These are phyloP conservation scores for Polylopha cassiicola DNA, from an alignment of 2,888 invertebrate genomes.

Conservation along the genomic window DNA sequence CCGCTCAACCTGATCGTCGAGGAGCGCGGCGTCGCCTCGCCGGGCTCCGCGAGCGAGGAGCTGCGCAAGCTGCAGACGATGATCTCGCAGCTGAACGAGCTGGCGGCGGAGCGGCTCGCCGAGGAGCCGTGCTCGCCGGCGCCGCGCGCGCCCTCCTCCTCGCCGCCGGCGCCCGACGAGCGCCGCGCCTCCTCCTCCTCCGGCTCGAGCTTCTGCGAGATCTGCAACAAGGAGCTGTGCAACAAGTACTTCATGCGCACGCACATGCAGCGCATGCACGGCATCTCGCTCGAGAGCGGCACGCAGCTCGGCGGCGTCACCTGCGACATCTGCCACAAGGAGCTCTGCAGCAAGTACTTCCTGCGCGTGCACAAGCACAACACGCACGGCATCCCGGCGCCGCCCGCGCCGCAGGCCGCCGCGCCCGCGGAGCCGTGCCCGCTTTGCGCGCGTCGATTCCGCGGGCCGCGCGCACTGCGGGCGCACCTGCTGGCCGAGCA, in stretches of 20 bases:
- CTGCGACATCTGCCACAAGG: constrained; percentile 98
- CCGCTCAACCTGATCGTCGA: constrained; percentile 87
- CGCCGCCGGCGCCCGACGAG: constrained; percentile 62
- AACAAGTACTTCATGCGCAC: constrained; percentile 99
- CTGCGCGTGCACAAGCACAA: constrained; percentile 98
- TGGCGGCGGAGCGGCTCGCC: constrained; percentile 78
- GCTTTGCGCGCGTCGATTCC: constrained; percentile 90
- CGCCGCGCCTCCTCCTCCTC: constrained; percentile 77
- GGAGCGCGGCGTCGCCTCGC: constrained; percentile 77
- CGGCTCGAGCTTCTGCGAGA: constrained; percentile 94
- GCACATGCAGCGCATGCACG: constrained; percentile 99
- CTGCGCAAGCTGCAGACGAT: constrained; percentile 92
- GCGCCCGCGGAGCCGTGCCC: constrained; percentile 80
- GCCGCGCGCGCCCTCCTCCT: constrained; percentile 54
- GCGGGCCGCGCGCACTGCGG: constrained; percentile 91
- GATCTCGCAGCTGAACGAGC: constrained; percentile 91
- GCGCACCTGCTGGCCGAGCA: constrained; percentile 92
- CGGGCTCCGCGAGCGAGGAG: constrained; percentile 87
- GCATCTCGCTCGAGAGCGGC: constrained; percentile 94
- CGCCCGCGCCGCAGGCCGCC: constrained; percentile 78
- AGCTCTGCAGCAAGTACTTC: constrained; percentile 98
- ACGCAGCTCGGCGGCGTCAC: constrained; percentile 95
- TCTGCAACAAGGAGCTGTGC: constrained; percentile 98
- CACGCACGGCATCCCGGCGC: constrained; percentile 96
- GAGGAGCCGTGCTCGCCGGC: constrained; percentile 52